Percentiles rank a stretch among this genome's conserved stretches.
phyloP scores from a whole-genome alignment of 2,888 invertebrate genomes.

The Cephus runcator region DNA sequence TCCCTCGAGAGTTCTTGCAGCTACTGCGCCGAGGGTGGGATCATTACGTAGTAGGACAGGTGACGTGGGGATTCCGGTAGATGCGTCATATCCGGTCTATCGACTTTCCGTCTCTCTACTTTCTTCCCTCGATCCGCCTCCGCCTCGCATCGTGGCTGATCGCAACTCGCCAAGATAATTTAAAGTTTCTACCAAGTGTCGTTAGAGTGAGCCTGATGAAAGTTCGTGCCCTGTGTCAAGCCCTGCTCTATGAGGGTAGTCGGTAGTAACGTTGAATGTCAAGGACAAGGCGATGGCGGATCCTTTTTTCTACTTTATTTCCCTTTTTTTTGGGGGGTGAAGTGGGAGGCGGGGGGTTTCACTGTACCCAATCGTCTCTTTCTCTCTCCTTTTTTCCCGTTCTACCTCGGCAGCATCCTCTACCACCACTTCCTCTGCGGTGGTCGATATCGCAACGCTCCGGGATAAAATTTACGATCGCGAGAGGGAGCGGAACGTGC shows the following conservation, averaged over 20 bases:
- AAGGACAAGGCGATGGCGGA: slow-evolving; percentile 41
- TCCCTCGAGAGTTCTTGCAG: background rate
- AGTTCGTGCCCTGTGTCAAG: slow-evolving; percentile 35
- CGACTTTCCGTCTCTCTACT: background rate
- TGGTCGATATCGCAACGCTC: slow-evolving; percentile 44
- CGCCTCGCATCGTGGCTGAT: background rate
- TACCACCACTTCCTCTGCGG: background rate
- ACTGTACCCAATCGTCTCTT: background rate
- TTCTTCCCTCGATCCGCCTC: background rate
- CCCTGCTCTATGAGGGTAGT: slow-evolving; percentile 8
- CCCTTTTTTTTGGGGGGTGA: no score
- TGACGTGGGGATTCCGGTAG: background rate
- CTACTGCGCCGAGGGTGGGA: background rate
- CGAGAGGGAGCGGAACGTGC: slow-evolving; percentile 4
- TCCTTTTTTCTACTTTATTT: background rate
- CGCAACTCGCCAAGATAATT: background rate
- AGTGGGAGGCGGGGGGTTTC: no score
- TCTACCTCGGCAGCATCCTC: background rate
- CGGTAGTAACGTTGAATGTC: slow-evolving; percentile 39
- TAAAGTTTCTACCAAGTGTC: background rate
- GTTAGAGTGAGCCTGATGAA: slow-evolving; percentile 13
- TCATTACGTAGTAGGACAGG: background rate
- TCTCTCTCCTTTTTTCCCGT: background rate
- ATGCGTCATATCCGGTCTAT: background rate
- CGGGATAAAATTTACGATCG: slow-evolving; percentile 38